phyloP scores from a whole-genome alignment of 2,797 vertebrate species.

The Urophycis tenuis region DNA sequence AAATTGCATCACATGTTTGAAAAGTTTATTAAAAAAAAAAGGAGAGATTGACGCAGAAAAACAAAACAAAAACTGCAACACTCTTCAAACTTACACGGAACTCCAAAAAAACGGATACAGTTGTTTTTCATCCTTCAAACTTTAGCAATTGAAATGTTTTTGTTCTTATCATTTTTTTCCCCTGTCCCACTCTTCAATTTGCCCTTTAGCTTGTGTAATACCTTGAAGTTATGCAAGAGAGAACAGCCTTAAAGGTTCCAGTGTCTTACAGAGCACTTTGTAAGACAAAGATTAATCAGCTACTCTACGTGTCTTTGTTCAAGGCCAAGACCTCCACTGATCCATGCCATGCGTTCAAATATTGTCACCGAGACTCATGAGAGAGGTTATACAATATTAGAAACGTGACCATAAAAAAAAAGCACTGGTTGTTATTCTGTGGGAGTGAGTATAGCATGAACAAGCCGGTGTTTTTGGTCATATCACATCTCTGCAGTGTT shows the following conservation, averaged over 20 bases:
- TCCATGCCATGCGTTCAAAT: not conserved
- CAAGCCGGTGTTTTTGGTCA: conserved; percentile 16
- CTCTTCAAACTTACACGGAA: not conserved
- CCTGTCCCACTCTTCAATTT: not conserved
- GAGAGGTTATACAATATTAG: not conserved
- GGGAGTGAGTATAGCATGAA: conserved; percentile 1
- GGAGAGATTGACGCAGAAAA: not conserved
- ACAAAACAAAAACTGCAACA: not conserved
- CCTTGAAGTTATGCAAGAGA: not conserved
- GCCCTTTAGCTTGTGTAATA: not conserved
- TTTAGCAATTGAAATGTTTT: not conserved
- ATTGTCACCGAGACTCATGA: not conserved
- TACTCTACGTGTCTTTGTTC: not conserved
- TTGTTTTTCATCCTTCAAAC: not conserved
- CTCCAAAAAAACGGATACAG: not conserved
- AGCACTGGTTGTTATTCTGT: not conserved
- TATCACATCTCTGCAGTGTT: conserved; percentile 12
- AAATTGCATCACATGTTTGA: too few species aligned
- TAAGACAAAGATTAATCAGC: not conserved
- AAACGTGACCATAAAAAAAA: not conserved
- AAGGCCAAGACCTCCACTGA: conserved; percentile 15
- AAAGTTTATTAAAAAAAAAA: not conserved
- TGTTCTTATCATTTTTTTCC: not conserved
- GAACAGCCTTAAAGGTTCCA: not conserved
- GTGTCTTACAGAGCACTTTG: not conserved